phyloP scores from a whole-genome alignment of 2,797 vertebrate species.

The Emys orbicularis region DNA sequence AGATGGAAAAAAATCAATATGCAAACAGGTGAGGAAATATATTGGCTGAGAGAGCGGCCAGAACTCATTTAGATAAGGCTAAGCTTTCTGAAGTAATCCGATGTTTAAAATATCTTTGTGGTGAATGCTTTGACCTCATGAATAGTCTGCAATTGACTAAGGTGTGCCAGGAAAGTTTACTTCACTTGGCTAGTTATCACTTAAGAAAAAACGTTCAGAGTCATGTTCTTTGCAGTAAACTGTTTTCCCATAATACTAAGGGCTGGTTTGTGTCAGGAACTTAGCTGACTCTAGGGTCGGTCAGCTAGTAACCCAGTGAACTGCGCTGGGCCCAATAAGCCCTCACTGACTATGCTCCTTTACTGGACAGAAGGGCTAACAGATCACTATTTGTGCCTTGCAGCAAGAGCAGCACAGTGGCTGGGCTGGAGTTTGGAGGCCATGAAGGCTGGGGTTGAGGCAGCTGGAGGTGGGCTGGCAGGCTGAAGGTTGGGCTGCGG shows the following conservation, averaged over 20 bases:
- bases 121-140: slow-evolving; percentile 24
- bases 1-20: slow-evolving; percentile 69
- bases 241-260: neutral
- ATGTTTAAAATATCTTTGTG: slow-evolving; percentile 17
- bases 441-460: neutral
- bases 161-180: neutral
- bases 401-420: neutral
- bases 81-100: slow-evolving; percentile 23
- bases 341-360: neutral
- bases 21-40: slow-evolving; percentile 51
- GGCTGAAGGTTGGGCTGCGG: neutral
- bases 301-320: neutral
- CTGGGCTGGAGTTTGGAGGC: neutral
- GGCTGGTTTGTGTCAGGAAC: rapidly evolving
- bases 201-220: neutral
- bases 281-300: neutral
- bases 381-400: neutral
- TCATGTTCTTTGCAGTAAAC: neutral
- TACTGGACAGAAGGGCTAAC: neutral
- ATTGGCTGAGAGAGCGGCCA: slow-evolving; percentile 34
- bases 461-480: neutral
- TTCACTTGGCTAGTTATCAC: neutral
- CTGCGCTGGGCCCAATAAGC: neutral
- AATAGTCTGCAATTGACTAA: slow-evolving; percentile 10
- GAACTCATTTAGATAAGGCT: slow-evolving; percentile 67